Base-by-base conservation (phyloP, 1,140 invertebrate genomes). In the Anthonomus grandis region DNA sequence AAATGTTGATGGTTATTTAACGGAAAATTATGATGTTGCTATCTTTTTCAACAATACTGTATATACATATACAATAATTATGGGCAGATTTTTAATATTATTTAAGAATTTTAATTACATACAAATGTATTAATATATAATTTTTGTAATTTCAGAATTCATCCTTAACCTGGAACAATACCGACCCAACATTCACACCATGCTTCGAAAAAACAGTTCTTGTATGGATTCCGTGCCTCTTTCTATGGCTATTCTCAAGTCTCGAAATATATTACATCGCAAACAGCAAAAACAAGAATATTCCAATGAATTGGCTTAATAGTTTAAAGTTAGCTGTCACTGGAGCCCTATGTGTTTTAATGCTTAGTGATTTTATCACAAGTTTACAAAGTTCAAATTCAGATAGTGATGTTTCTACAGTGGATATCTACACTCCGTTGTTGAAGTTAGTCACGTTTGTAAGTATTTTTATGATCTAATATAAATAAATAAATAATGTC, bases 161-260 rank as follows among this genome's bases (percentile, higher is more conserved):
- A 36, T 59, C 45, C 13, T 36, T 84, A 64, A 84, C 87, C 41
- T 95, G 92, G 91, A 75, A 90, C 61, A 91, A 90, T 17, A 75
- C 81, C 15, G 78, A 85, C 73, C 93, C 93, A 39, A 85, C 93
- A 69, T 80, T 96, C 47, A 91, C 91, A 52, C 75, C 78, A 73
- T 96, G 93, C 74, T 93, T 95, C 75, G 86, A 95, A 72, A 85
- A 87, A 73, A 95, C 93, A 3, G 83, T 90, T 1, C 71, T 97
- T 23, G 76, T 92, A 42, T 95, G 92, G 91, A 72, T 83, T 34
- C 94, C 95, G 4, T 94, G 91, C 74, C 69, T 81, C 17, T 93
- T 92, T 74, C 75, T 96, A 3, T 94, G 89, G 88, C 49, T 85
- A 0, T 86, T 89, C 64, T 78, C 86, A 5, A 75, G 85, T 4